A percentile compares a stretch with the other conserved stretches of the same genome.
Conservation (phyloP, 1,140 invertebrate species). For the Pomphorhynchus laevis region DNA sequence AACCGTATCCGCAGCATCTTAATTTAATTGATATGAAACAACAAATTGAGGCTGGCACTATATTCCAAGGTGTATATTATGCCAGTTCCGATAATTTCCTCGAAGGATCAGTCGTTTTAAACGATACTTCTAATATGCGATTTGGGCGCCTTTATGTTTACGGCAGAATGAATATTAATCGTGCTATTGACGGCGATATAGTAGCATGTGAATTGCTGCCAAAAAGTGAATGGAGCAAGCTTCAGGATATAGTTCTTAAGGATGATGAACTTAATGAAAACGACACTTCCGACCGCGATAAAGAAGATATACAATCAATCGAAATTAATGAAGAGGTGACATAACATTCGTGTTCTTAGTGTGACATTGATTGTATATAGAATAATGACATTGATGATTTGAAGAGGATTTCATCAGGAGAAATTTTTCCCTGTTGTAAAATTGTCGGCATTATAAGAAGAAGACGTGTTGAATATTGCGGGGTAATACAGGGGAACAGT, state of each 20-base stretch:
- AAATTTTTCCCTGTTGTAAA: constrained; percentile 33
- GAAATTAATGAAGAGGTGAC: background rate
- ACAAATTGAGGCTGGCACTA: constrained; percentile 37
- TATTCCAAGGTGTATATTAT: constrained; percentile 36
- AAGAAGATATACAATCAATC: background rate
- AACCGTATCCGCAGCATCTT: constrained; percentile 42
- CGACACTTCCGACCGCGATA: constrained; percentile 6
- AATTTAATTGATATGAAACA: constrained; percentile 32
- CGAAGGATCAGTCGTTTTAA: constrained; percentile 52
- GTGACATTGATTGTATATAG: background rate
- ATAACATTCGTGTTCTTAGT: background rate
- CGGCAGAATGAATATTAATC: constrained; percentile 47
- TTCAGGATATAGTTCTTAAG: constrained; percentile 22
- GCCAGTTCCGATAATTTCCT: constrained; percentile 47
- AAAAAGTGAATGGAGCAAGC: constrained; percentile 47
- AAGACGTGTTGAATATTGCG: constrained; percentile 38
- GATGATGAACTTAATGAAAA: constrained; percentile 6
- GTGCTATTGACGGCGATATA: constrained; percentile 69
- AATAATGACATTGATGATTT: background rate
- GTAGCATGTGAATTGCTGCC: constrained; percentile 64
- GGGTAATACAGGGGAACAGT: constrained; percentile 6
- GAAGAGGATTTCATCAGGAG: constrained; percentile 6
- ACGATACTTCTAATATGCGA: constrained; percentile 8
- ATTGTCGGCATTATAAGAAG: constrained; percentile 71
- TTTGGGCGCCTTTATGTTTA: constrained; percentile 25